Evolutionary conservation across 2,113 vertebrate genomes (phyloP), one percentile per base, ranked within the genome.

Genomic region (Chascanopsetta lugubris): DNA sequence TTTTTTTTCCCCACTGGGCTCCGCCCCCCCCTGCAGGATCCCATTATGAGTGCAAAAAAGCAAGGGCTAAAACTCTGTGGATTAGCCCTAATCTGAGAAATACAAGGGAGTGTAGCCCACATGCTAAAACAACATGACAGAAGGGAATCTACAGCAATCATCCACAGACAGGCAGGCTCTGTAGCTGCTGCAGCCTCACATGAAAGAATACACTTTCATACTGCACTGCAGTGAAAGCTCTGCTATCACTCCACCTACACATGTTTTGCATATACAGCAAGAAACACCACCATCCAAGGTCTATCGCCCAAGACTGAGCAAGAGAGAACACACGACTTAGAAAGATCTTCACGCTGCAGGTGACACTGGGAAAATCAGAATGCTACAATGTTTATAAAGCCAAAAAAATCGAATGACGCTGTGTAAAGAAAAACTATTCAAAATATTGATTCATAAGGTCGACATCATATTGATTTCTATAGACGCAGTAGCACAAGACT

Each of bases 61-160:
- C 54, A n/a, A 4, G 47, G 26, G 64, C 50, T 38, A 68, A 75
- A 54, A 61, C 72, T 80, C 22, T 11, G 25, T 75, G 84, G 82
- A 87, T 88, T 85, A 87, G 43, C 68, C 36, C 61, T 81, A 75
- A 87, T 84, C 69, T 79, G 48, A 70, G 55, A 55, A 77, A 72
- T 42, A 84, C 63, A 72, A 75, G 67, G 66, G 65, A 36, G 75
- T 69, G 42, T 49, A 50, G 38, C 66, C 69, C 80, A 75, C 65
- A 67, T 51, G 60, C 69, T 66, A 42, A 80, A 79, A 67, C 30
- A 62, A 72, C 57, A 75, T 49, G 67, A 75, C 49, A 58, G 27
- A 67, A 34, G 69, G 22, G 34, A 82, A 86, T 79, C 61, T 49
- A 20, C 75, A 62, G 61, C 61, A 57, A 67, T 15, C 13, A 69